These are phyloP conservation scores for Rattus rattus DNA, from an alignment of 2,113 vertebrate species.

Conservation along the genomic window DNA sequence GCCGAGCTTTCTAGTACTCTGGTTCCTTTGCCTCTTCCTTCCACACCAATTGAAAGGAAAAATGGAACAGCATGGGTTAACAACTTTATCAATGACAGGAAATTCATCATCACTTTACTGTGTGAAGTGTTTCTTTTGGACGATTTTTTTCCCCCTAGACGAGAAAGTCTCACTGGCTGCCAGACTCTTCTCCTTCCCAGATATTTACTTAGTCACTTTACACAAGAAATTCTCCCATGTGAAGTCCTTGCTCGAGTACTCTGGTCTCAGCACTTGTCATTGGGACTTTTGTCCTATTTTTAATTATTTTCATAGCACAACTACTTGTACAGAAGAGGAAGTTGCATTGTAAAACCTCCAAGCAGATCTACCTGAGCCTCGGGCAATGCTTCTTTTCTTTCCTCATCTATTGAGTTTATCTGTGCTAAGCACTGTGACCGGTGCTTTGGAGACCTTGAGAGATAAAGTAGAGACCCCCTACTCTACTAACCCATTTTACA, in stretches of 20 bases:
- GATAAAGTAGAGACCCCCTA: neutral
- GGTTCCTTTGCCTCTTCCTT: neutral
- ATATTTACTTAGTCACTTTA: neutral
- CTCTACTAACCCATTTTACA: neutral
- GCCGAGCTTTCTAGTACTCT: neutral
- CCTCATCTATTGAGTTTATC: neutral
- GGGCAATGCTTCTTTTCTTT: neutral
- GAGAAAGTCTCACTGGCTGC: neutral
- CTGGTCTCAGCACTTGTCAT: neutral
- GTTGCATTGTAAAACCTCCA: neutral
- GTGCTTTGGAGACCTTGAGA: neutral
- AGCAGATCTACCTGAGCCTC: neutral
- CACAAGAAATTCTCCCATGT: neutral
- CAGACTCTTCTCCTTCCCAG: neutral
- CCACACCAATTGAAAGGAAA: neutral
- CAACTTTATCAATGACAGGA: neutral
- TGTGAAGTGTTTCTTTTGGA: neutral
- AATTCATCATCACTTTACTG: neutral
- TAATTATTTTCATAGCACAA: neutral
- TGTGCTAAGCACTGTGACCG: neutral
- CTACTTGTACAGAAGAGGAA: neutral
- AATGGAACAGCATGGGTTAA: neutral
- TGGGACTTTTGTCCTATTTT: neutral
- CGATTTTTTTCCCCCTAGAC: neutral
- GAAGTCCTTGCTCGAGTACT: neutral